A percentile compares a stretch with the other conserved stretches of the same genome.
These are phyloP conservation scores for Lethenteron reissneri DNA, from an alignment of 2,113 vertebrate genomes.

Conservation along the genomic window DNA sequence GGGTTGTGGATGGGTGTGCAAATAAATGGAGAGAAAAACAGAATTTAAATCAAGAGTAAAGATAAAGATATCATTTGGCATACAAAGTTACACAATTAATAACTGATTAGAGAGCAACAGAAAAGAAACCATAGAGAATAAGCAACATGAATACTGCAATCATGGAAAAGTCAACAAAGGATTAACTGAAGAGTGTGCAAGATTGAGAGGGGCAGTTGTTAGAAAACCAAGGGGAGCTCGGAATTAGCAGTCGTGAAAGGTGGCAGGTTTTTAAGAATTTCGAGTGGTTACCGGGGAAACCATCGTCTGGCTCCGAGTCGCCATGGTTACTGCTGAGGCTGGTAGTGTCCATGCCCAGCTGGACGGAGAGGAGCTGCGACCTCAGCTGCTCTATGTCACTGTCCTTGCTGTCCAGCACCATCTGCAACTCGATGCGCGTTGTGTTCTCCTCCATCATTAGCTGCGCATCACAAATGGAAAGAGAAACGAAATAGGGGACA, in stretches of 20 bases:
- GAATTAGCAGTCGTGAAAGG: constrained; percentile 7
- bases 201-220: neutral
- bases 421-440: constrained; percentile 79
- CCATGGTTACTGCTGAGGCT: constrained; percentile 65
- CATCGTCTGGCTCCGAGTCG: constrained; percentile 63
- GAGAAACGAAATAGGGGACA: too few species aligned
- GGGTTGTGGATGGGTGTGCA: neutral
- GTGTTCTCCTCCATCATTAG: constrained; percentile 87
- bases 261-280: constrained; percentile 3
- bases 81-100: too few species aligned
- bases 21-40: neutral
- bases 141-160: too few species aligned
- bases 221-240: constrained; percentile 15
- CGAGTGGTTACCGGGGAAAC: constrained; percentile 40
- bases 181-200: too few species aligned
- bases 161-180: too few species aligned
- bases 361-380: constrained; percentile 53
- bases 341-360: constrained; percentile 60
- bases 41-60: neutral
- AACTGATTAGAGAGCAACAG: too few species aligned
- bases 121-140: too few species aligned
- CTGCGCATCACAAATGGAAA: constrained; percentile 20
- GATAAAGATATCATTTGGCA: neutral
- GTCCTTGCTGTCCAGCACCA: constrained; percentile 94
- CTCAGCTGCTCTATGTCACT: constrained; percentile 97